A percentile compares a stretch with the other conserved stretches of the same genome.
Conservation (phyloP, 2,888 invertebrate genomes). For the Drosophila mettleri region DNA sequence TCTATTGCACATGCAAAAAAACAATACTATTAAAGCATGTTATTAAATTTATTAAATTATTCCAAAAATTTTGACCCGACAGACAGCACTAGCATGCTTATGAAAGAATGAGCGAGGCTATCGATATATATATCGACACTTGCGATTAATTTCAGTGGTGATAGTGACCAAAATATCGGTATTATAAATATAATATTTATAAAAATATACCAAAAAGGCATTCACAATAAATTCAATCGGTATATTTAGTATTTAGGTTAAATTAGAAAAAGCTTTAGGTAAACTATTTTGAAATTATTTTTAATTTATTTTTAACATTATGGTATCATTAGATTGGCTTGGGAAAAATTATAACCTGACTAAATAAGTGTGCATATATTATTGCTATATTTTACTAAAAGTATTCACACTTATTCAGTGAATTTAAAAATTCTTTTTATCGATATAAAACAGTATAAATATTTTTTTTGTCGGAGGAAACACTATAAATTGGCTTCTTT, state of each 20-base stretch:
- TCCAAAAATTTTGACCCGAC: conserved; percentile 51
- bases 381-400: no score
- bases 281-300: neutral
- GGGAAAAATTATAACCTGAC: neutral
- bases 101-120: conserved; percentile 27
- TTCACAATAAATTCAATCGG: neutral
- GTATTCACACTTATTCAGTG: no score
- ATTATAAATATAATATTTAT: neutral
- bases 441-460: no score
- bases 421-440: no score
- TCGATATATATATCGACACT: conserved; percentile 25
- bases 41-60: conserved; percentile 26
- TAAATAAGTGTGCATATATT: neutral
- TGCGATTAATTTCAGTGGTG: conserved; percentile 1
- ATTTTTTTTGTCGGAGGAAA: neutral
- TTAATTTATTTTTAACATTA: neutral
- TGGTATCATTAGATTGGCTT: neutral
- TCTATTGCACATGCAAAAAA: conserved; percentile 18
- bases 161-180: neutral
- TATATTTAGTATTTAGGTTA: neutral
- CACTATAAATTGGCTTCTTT: no score
- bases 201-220: neutral
- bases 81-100: conserved; percentile 46
- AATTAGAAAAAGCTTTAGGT: neutral
- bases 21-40: conserved; percentile 31